These are phyloP conservation scores for Helogale parvula DNA, from an alignment of 2,113 vertebrate genomes.

Conservation along the genomic window DNA sequence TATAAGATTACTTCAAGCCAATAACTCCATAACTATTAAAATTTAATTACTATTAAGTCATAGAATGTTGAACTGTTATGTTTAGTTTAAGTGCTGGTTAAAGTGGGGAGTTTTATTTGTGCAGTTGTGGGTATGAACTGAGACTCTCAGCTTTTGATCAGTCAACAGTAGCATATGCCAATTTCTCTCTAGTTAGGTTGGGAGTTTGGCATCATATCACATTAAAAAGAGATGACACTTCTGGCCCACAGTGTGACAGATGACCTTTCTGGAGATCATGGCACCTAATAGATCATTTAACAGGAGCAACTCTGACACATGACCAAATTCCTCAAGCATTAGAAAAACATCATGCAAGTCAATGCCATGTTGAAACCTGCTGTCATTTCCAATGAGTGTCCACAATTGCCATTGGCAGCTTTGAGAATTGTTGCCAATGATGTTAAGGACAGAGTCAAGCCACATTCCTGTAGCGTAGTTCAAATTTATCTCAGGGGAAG, in stretches of 20 bases:
- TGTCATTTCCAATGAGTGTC: conserved; percentile 80
- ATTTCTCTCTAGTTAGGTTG: conserved; percentile 71
- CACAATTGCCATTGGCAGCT: conserved; percentile 56
- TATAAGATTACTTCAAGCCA: background rate
- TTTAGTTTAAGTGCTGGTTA: background rate
- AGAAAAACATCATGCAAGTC: conserved; percentile 72
- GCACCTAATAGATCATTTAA: conserved; percentile 81
- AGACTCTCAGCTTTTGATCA: background rate
- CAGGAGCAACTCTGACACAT: conserved; percentile 82
- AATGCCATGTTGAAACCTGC: conserved; percentile 76
- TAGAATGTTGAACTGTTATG: background rate
- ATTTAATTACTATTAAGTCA: background rate
- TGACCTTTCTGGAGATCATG: conserved; percentile 84
- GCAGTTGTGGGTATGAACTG: background rate
- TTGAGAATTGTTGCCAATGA: conserved; percentile 69
- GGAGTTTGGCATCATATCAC: conserved; percentile 73
- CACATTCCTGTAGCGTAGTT: background rate
- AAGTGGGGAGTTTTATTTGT: background rate
- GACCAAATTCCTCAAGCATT: conserved; percentile 79
- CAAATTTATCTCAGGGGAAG: conserved; percentile 1
- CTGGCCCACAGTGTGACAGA: conserved; percentile 78
- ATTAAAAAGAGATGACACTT: conserved; percentile 81
- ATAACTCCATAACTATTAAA: background rate
- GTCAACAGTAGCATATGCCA: conserved; percentile 37
- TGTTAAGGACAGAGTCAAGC: background rate